Percentiles rank a stretch among this genome's conserved stretches.
Conservation (phyloP, 2,888 invertebrate species). For the Brenthis daphne region DNA sequence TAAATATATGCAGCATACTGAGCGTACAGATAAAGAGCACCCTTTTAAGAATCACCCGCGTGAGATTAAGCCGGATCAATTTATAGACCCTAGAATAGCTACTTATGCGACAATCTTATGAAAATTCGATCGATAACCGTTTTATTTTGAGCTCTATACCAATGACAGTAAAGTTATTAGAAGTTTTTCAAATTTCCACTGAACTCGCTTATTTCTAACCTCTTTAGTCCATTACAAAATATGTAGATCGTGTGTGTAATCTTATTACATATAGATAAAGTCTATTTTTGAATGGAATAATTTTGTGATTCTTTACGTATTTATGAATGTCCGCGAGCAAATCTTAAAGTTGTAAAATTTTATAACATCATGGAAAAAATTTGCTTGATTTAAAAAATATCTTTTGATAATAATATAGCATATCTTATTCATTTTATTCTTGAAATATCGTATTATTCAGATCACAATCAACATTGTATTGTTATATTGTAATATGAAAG, state of each 20-base stretch:
- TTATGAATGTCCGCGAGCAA: constrained; percentile 17
- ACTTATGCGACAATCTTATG: constrained; percentile 13
- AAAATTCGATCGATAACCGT: constrained; percentile 9
- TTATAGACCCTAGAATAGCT: constrained; percentile 25
- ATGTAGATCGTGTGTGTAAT: neutral
- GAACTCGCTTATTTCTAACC: neutral
- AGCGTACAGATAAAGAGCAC: constrained; percentile 14
- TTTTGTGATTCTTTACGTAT: constrained; percentile 21
- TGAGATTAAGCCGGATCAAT: constrained; percentile 29
- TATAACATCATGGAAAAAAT: constrained; percentile 42
- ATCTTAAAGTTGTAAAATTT: constrained; percentile 44
- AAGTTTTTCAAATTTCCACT: neutral
- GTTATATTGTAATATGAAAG: too few species aligned
- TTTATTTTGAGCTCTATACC: constrained; percentile 16
- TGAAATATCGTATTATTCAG: too few species aligned
- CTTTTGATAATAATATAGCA: constrained; percentile 1
- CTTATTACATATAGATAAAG: constrained; percentile 5
- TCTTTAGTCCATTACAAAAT: neutral
- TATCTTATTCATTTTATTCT: too few species aligned
- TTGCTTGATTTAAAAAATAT: neutral
- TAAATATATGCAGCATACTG: constrained; percentile 21
- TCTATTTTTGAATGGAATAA: constrained; percentile 13
- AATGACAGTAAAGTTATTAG: neutral
- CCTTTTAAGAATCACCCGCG: constrained; percentile 26
- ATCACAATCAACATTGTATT: too few species aligned